Evolutionary conservation across 2,888 invertebrate genomes (phyloP).

Genomic region (Alloplasta piceator): DNA sequence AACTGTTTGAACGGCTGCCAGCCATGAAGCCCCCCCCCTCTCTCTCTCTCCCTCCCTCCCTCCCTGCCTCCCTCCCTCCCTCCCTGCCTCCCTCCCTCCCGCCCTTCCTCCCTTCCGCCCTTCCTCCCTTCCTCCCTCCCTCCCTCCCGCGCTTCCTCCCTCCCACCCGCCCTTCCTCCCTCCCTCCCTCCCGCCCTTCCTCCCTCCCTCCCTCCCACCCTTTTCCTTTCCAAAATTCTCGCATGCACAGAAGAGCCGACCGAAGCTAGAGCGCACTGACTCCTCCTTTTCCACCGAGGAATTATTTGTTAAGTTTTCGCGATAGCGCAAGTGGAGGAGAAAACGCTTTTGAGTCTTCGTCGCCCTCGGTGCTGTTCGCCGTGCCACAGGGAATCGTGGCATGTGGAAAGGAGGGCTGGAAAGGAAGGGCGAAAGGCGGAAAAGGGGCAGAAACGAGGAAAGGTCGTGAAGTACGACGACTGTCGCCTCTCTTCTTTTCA

Average conservation of each 20-base stretch:
- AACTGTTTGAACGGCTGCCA: slow-evolving; percentile 79
- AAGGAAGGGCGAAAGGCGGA: slow-evolving; percentile 15
- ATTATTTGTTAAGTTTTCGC: slow-evolving; percentile 70
- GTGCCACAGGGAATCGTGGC: slow-evolving; percentile 21
- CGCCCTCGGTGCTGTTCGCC: slow-evolving; percentile 32
- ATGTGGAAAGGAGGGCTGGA: background rate
- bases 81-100: slow-evolving; percentile 3
- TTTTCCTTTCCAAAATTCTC: slow-evolving; percentile 1
- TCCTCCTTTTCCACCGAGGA: slow-evolving; percentile 54
- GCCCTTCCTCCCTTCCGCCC: background rate
- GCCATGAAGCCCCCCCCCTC: slow-evolving; percentile 67
- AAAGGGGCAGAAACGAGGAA: slow-evolving; percentile 11
- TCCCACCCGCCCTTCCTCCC: no score
- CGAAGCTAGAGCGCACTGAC: slow-evolving; percentile 48
- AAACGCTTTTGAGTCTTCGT: slow-evolving; percentile 56
- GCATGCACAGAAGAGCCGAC: slow-evolving; percentile 24
- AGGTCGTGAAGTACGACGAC: slow-evolving; percentile 52
- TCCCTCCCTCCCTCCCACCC: background rate
- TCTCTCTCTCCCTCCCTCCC: background rate
- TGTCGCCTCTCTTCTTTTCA: slow-evolving; percentile 37
- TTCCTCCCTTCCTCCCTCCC: slow-evolving; percentile 26
- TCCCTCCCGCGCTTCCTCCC: background rate
- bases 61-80: background rate
- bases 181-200: slow-evolving; percentile 1
- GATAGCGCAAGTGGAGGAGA: slow-evolving; percentile 30